Base-by-base conservation (phyloP, 2,888 invertebrate genomes). In the Drosophila nr. perissopoda region DNA sequence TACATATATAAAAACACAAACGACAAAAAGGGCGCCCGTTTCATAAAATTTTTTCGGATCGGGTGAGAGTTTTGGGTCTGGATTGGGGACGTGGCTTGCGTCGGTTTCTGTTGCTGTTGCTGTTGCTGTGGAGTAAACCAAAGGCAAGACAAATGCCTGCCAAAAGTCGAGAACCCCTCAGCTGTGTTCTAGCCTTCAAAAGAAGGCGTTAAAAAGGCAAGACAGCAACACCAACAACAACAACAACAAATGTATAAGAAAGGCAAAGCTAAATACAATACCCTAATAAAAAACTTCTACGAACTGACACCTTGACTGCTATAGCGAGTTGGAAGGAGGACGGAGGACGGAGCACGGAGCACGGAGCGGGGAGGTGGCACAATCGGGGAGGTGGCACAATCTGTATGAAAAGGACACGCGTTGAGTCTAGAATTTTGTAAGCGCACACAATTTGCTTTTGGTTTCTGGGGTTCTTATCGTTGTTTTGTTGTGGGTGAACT, bases 191-290 rank as follows among this genome's bases (percentile, higher is more conserved):
- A 29, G 68, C 63, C 61, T 67, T 61, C 58, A 74, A 76, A 75
- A 62, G 78, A 61, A 75, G 69, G 70, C 76, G 76, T 74, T 74
- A 76, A 82, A 82, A 79, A 76, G 81, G 76, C 81, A 79, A 70
- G 67, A 66, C 62, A 63, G 27, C 36, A 36, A 38, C 54, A 52
- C 46, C 18, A 33, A 56, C 21, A 53, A 49, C 29, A 31, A 38
- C 11, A 49, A 48, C 46, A n/a, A n/a, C 16, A 40, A 11, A 42
- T 59, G 18, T 56, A 62, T 31, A 58, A 64, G 57, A 58, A 57
- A 64, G 59, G 64, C 34, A 67, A 67, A 49, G 56, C 54, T 33
- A 63, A 62, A 72, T 48, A 62, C 38, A 63, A 72, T 57, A 71
- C 46, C 59, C 64, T 70, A 78, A 78, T 62, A 74, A 60, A 62